Conservation (phyloP, 1,140 invertebrate genomes). For the Trinorchestia longiramus region DNA sequence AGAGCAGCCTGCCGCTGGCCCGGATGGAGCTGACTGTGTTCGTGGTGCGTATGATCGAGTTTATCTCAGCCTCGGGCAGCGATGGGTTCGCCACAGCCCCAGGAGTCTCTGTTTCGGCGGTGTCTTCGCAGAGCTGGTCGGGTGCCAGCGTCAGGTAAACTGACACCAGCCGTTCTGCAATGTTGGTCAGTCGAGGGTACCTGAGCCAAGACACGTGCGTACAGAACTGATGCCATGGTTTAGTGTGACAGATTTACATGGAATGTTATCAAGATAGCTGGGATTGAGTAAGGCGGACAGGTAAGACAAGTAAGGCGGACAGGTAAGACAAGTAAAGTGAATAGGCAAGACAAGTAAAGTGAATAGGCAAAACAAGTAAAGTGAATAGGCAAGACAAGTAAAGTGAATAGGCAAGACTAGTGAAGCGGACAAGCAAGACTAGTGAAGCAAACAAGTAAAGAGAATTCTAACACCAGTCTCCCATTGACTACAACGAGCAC, state of each 20-base stretch:
- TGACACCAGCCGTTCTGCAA: slow-evolving; percentile 83
- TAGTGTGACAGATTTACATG: background rate
- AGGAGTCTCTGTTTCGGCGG: background rate
- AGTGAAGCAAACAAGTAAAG: no score
- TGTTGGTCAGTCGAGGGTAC: slow-evolving; percentile 81
- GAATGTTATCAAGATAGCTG: no score
- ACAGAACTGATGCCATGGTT: background rate
- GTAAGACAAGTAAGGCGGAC: no score
- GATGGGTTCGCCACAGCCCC: background rate
- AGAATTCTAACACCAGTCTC: no score
- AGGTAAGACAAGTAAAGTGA: background rate
- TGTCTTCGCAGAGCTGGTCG: slow-evolving; percentile 74
- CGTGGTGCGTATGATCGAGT: background rate
- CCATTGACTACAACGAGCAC: no score
- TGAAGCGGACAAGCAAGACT: no score
- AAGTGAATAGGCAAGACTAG: no score
- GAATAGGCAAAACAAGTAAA: no score
- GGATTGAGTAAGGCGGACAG: no score
- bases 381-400: no score
- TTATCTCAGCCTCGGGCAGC: background rate
- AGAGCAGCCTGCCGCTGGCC: slow-evolving; percentile 69
- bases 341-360: background rate
- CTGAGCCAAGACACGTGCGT: slow-evolving; percentile 66
- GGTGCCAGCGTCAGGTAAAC: slow-evolving; percentile 86
- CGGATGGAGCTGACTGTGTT: slow-evolving; percentile 61